Evolutionary conservation across 1,140 invertebrate genomes (phyloP), one percentile per base, ranked within the genome.

Genomic region (Mactra quadrangularis): DNA sequence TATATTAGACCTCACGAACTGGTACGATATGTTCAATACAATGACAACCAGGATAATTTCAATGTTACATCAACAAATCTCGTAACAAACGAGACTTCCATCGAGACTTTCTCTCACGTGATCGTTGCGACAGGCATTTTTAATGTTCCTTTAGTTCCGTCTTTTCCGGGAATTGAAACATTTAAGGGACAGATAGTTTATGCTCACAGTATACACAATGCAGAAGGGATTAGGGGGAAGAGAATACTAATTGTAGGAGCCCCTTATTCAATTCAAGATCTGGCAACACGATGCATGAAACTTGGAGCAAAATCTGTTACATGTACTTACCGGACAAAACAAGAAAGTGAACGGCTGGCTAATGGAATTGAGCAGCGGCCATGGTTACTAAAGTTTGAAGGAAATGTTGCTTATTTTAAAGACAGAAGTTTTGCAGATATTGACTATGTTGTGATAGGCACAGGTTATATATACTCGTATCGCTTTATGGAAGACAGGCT

Each of bases 141-240:
- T 38, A 72, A 71, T 11, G n/a, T 71, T 19, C 81, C 81, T n/a
- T 41, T 66, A n/a, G 29, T 55, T 17, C 81, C 81, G 3, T 50
- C n/a, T 11, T 66, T 75, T 29, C 22, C n/a, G 13, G 82, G 82
- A 11, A 62, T 84, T 13, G 74, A 78, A 50, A 76, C 57, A 13
- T 85, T 85, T 35, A 11, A 29, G 13, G 83, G 83, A n/a, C 9
- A 71, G 27, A 60, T 85, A n/a, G 15, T 82, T 27, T 77, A 85
- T 47, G 38, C 62, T 4, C 83, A 85, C 41, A 77, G 76, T 41
- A 82, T 85, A 25, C 68, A 76, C 1, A 50, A 81, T 25, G 76
- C 76, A 7, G n/a, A 6, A 9, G 59, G 81, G 27, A 76, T 82
- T 41, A 76, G 76, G 45, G 83, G 62, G n/a, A 70, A 85, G 59